Base-by-base conservation (phyloP, 1,140 invertebrate species). In the Lanistes nyassanus region DNA sequence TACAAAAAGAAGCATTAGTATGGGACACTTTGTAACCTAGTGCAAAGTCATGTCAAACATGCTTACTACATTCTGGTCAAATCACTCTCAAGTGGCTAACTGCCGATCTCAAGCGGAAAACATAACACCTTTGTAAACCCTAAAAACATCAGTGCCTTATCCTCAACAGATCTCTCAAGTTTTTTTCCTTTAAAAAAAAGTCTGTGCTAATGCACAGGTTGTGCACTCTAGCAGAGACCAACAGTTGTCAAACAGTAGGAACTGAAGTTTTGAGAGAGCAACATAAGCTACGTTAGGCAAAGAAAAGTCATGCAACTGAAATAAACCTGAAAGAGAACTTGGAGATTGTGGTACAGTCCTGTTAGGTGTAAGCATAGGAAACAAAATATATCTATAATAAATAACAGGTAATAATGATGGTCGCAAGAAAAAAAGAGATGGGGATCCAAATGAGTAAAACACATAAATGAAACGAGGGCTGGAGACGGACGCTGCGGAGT, bases 1-100 rank as follows among this genome's bases (percentile, higher is more conserved):
- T 85, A 84, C 56, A 79, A 77, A 84, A 82, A 76, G 73, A 82
- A 79, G 66, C 53, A 75, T 78, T 80, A 82, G 73, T 76, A 67
- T 67, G 31, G 34, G 55, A 60, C 34, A 37, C 16, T 37, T 56
- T 42, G 34, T 72, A 31, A 72, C 36, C 4, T 23, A 36, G 31
- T 29, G 36, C n/a, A 62, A n/a, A 42, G 69, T 39, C 42, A 39
- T 13, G 23, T 31, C 60, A 53, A 72, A 39, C 31, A 67, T 67
- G 65, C 65, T 13, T 39, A 67, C 65, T 39, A 42, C 13, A 39
- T 37, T 67, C 19, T 21, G 36, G 36, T 64, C 62, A 64, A 21
- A 31, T 34, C 29, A 26, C 19, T 6, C 36, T 36, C 62, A 34
- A 29, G 19, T 31, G 19, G 6, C 29, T 21, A 6, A 31, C 62